Percentiles rank a stretch among this genome's conserved stretches.
phyloP scores from a whole-genome alignment of 2,888 invertebrate species.

The Drosophila recens region DNA sequence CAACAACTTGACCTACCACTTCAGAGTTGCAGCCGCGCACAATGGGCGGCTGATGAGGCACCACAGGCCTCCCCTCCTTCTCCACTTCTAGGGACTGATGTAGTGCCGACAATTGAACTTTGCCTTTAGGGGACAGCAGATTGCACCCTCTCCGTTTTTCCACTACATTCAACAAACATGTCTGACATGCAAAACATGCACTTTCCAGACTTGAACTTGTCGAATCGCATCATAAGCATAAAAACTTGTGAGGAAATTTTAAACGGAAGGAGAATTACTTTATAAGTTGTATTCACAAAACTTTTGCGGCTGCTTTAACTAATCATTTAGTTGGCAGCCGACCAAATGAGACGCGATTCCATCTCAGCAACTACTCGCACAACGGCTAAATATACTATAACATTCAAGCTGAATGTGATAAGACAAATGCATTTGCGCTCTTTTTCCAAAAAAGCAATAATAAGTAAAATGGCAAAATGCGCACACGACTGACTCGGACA shows the following conservation, averaged over 20 bases:
- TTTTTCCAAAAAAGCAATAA: constrained; percentile 33
- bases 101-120: constrained; percentile 68
- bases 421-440: constrained; percentile 58
- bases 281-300: neutral
- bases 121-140: constrained; percentile 17
- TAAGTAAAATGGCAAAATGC: constrained; percentile 38
- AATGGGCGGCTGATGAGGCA: constrained; percentile 60
- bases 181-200: constrained; percentile 66
- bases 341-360: constrained; percentile 43
- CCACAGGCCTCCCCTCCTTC: neutral
- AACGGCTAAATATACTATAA: constrained; percentile 13
- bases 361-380: constrained; percentile 12
- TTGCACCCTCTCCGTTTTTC: too few species aligned
- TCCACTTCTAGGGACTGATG: constrained; percentile 12
- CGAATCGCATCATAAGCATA: constrained; percentile 33
- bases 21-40: constrained; percentile 47
- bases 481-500: constrained; percentile 36
- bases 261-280: neutral
- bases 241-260: constrained; percentile 59
- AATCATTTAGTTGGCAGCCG: constrained; percentile 40
- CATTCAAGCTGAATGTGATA: constrained; percentile 48
- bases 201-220: constrained; percentile 66
- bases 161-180: constrained; percentile 40
- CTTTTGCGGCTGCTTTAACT: constrained; percentile 37
- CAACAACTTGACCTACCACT: constrained; percentile 55